A percentile compares a stretch with the other conserved stretches of the same genome.
Evolutionary conservation across 2,888 invertebrate species (phyloP).

Genomic region (Lamproptera curius): DNA sequence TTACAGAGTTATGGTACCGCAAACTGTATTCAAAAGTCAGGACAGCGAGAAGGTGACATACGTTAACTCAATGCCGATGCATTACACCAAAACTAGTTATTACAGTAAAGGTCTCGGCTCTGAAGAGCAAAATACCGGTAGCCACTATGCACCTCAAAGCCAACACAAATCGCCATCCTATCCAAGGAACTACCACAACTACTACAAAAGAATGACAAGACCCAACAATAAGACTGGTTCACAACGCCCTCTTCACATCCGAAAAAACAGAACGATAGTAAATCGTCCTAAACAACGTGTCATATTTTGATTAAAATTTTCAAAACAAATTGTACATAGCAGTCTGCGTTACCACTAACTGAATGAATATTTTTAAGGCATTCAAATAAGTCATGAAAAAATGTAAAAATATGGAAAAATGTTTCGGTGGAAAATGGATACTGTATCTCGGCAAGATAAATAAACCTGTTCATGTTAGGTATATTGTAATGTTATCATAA

Average conservation of each 20-base stretch:
- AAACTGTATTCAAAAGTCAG: slow-evolving; percentile 53
- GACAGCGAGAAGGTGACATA: slow-evolving; percentile 57
- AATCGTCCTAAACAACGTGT: slow-evolving; percentile 31
- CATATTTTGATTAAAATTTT: slow-evolving; percentile 6
- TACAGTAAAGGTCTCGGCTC: slow-evolving; percentile 43
- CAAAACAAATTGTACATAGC: slow-evolving; percentile 14
- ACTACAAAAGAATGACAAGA: slow-evolving; percentile 60
- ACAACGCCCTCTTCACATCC: slow-evolving; percentile 24
- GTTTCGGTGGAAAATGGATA: too few species aligned
- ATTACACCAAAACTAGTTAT: slow-evolving; percentile 38
- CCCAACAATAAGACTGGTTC: slow-evolving; percentile 43
- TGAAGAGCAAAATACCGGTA: slow-evolving; percentile 43
- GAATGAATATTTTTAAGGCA: slow-evolving; percentile 13
- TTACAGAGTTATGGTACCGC: slow-evolving; percentile 66
- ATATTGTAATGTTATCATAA: slow-evolving; percentile 18
- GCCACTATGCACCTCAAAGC: slow-evolving; percentile 46
- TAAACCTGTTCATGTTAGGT: background rate
- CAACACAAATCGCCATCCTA: slow-evolving; percentile 42
- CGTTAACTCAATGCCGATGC: slow-evolving; percentile 55
- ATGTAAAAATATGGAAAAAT: background rate
- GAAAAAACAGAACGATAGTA: slow-evolving; percentile 45
- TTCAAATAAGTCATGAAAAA: background rate
- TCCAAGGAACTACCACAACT: slow-evolving; percentile 60
- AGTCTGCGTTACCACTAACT: slow-evolving; percentile 2
- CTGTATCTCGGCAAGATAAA: background rate